Percentiles rank a stretch among this genome's conserved stretches.
Conservation (phyloP, 2,113 vertebrate genomes). For the Apteryx owenii region DNA sequence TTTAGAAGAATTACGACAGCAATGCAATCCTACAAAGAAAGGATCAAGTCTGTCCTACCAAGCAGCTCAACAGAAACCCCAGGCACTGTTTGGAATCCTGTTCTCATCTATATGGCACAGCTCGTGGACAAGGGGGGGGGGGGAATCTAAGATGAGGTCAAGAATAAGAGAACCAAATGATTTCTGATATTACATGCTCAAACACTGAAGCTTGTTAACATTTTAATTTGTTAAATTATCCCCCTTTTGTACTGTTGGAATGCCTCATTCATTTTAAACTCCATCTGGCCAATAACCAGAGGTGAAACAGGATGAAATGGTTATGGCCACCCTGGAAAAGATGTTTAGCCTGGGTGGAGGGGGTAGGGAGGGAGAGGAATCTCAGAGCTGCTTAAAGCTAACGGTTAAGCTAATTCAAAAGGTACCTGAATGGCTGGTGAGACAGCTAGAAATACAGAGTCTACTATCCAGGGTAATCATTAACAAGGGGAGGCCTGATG, state of each 20-base stretch:
- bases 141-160: neutral
- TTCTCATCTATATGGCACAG: neutral
- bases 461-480: neutral
- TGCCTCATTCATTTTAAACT: neutral
- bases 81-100: neutral
- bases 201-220: conserved; percentile 18
- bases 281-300: conserved; percentile 25
- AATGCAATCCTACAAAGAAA: neutral
- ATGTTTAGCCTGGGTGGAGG: neutral
- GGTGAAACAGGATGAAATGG: neutral
- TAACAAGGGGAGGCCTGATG: neutral
- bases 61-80: neutral
- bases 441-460: neutral
- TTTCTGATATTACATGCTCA: neutral
- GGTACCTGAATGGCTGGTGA: neutral
- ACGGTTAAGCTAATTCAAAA: conserved; percentile 26
- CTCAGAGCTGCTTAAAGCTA: conserved; percentile 1
- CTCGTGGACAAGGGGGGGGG: neutral
- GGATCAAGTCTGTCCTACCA: neutral
- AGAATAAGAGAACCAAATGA: neutral
- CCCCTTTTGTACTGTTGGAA: neutral
- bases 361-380: too few species aligned
- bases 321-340: neutral
- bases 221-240: conserved; percentile 34
- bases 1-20: neutral